Evolutionary conservation across 1,140 invertebrate genomes (phyloP).

Genomic region (Rhyacophila brunnea): DNA sequence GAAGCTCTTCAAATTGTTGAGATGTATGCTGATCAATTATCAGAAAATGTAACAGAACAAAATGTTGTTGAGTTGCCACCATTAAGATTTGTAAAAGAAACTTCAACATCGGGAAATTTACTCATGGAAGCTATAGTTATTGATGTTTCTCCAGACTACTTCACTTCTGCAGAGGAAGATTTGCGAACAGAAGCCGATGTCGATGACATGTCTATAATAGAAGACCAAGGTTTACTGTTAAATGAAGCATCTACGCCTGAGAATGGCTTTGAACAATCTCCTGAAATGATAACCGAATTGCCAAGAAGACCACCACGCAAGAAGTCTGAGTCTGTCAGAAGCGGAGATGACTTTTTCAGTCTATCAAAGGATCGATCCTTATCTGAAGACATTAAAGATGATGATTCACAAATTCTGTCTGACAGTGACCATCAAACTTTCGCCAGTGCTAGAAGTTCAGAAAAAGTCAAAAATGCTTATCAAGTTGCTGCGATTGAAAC

Average conservation of each 20-base stretch:
- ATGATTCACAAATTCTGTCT: constrained; percentile 50
- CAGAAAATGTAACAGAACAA: constrained; percentile 84
- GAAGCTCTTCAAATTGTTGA: constrained; percentile 88
- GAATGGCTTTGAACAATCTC: constrained; percentile 5
- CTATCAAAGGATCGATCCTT: constrained; percentile 50
- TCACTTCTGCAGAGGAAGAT: constrained; percentile 72
- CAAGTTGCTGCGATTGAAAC: neutral
- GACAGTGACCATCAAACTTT: constrained; percentile 60
- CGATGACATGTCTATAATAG: constrained; percentile 78
- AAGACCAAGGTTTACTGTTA: constrained; percentile 45
- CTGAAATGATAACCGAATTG: constrained; percentile 25
- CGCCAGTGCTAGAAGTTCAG: constrained; percentile 61
- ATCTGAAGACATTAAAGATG: constrained; percentile 48
- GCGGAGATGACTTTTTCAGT: constrained; percentile 58
- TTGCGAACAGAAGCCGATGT: constrained; percentile 80
- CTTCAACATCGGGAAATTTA: constrained; percentile 80
- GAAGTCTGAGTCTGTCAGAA: constrained; percentile 57
- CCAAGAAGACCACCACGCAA: constrained; percentile 50
- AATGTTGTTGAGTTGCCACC: constrained; percentile 87
- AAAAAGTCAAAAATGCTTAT: constrained; percentile 40
- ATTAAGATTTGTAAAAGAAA: constrained; percentile 83
- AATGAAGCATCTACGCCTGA: neutral
- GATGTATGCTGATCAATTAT: constrained; percentile 90
- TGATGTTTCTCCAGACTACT: constrained; percentile 84
- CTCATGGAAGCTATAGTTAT: constrained; percentile 89